Percentiles rank a stretch among this genome's conserved stretches.
Evolutionary conservation across 1,140 invertebrate genomes (phyloP).

Genomic region (Drosophila sechellia): DNA sequence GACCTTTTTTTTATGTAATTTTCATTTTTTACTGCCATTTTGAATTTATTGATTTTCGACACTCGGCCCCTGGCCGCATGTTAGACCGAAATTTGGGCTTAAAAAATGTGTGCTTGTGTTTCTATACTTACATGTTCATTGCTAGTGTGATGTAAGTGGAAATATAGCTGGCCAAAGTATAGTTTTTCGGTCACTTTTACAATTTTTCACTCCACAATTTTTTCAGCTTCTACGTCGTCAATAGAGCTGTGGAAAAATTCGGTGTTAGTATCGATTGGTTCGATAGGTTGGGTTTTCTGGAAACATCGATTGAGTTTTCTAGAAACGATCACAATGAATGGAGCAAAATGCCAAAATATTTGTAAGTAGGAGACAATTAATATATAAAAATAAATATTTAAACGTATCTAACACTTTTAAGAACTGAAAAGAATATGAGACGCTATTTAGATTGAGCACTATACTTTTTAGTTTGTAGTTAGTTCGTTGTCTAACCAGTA

Average conservation of each 20-base stretch:
- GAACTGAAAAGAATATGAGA: too few species aligned
- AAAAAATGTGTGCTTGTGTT: not conserved
- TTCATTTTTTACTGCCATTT: constrained; percentile 72
- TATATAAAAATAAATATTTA: too few species aligned
- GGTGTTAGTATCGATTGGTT: not conserved
- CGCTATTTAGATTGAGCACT: too few species aligned
- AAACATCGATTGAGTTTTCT: too few species aligned
- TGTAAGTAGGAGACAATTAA: too few species aligned
- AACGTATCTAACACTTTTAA: too few species aligned
- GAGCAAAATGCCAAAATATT: too few species aligned
- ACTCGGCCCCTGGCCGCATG: constrained; percentile 34
- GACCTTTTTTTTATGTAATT: constrained; percentile 68
- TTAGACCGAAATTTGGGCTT: not conserved
- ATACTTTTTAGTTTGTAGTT: too few species aligned
- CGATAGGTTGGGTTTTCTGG: too few species aligned
- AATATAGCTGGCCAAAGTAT: constrained; percentile 54
- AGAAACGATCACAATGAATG: too few species aligned
- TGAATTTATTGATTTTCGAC: constrained; percentile 78
- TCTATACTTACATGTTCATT: constrained; percentile 61
- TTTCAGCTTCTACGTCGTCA: constrained; percentile 64
- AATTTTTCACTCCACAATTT: constrained; percentile 75
- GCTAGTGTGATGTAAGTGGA: constrained; percentile 36
- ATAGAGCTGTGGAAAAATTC: constrained; percentile 8
- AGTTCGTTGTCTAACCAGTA: too few species aligned
- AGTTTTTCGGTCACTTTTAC: constrained; percentile 47